A percentile compares a stretch with the other conserved stretches of the same genome.
Conservation (phyloP, 2,113 vertebrate genomes). For the Sterna hirundo region DNA sequence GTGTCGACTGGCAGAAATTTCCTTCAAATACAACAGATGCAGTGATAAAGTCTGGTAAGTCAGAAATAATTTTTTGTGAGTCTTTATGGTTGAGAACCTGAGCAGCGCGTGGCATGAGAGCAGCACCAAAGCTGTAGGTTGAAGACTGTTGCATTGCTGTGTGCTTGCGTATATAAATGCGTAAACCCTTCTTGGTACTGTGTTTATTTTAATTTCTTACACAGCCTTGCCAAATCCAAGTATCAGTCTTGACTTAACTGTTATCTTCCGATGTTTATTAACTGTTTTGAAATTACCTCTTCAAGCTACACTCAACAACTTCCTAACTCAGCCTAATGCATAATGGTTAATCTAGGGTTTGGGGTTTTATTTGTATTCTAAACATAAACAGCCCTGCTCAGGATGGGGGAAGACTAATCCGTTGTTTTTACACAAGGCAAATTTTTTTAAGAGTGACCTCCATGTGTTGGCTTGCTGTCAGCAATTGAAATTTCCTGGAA, state of each 20-base stretch:
- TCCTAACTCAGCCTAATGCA: not conserved
- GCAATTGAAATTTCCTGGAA: conserved; percentile 54
- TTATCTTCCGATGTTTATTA: not conserved
- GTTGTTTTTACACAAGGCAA: conserved; percentile 17
- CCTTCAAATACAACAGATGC: conserved; percentile 64
- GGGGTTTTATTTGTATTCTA: conserved; percentile 19
- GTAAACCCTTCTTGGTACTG: not conserved
- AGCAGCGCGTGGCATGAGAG: not conserved
- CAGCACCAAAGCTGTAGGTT: not conserved
- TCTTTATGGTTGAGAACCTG: not conserved
- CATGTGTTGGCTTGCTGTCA: conserved; percentile 35
- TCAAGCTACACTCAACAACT: not conserved
- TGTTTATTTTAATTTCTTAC: not conserved
- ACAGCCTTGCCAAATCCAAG: not conserved
- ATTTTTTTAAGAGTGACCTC: conserved; percentile 51
- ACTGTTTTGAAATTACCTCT: conserved; percentile 15
- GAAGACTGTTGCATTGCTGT: not conserved
- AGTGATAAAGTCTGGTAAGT: conserved; percentile 76
- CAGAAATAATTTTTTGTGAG: not conserved
- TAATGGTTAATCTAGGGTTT: not conserved
- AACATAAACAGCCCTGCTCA: not conserved
- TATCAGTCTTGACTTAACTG: not conserved
- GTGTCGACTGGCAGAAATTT: conserved; percentile 75
- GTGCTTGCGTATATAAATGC: not conserved
- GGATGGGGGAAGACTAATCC: conserved; percentile 21